Base-by-base conservation (phyloP, 2,113 vertebrate species). In the Calidris pugnax region DNA sequence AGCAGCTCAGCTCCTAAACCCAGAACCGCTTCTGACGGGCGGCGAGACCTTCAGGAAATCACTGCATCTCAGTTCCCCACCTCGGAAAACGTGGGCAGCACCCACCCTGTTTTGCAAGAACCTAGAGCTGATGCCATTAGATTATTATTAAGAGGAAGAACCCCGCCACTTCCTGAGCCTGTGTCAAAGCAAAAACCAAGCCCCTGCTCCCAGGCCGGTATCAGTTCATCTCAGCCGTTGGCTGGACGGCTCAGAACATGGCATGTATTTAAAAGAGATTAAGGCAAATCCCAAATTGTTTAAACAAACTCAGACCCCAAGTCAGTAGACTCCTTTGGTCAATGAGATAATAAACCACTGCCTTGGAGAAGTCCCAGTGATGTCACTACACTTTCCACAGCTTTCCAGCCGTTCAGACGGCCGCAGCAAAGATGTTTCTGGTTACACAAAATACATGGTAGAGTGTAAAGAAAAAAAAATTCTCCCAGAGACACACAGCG, bases 261-360 rank as follows among this genome's bases (percentile, higher is more conserved):
- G 3, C 27, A 53, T 14, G 53, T 16, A 66, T 66, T 85, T 41
- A 45, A 21, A 85, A 62, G 68, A 83, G 69, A 66, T 87, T 45
- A 79, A 3, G 26, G 81, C 77, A 75, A 91, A 91, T 48, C 85
- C 78, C 17, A 45, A 74, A 74, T 69, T 20, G n/a, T 74, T 81
- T 53, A 89, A 93, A 83, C 55, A 78, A 87, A 87, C 71, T 39
- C 79, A n/a, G 47, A 57, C 10, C 55, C 69, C 73, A 23, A 87
- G 72, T 21, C 69, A 71, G 76, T 32, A 76, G 83, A 64, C 76
- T 86, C 79, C 78, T 82, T 83, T 72, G 87, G 90, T 93, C 96
- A 94, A 67, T 89, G 91, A 96, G 95, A 87, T 95, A 95, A 96
- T 89, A 90, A 94, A 68, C 86, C 93, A 57, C 77, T 8, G 79